Evolutionary conservation across 2,888 invertebrate genomes (phyloP).

Genomic region (Tillus elongatus): DNA sequence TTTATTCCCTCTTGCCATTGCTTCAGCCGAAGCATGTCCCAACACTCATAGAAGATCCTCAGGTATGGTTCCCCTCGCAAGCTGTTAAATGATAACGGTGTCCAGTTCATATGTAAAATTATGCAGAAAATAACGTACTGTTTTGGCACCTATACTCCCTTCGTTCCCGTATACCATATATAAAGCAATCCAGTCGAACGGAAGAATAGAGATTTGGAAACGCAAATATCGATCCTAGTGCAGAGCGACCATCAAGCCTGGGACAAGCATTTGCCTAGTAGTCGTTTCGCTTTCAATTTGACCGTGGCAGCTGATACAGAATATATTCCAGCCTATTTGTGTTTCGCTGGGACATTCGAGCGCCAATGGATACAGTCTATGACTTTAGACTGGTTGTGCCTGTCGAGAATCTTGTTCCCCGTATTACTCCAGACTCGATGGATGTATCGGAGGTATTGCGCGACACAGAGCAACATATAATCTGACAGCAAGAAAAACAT

Average conservation of each 20-base stretch:
- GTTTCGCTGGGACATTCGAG: constrained; percentile 29
- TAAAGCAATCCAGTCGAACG: constrained; percentile 20
- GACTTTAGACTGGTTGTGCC: constrained; percentile 23
- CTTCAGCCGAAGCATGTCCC: too few relatives aligned
- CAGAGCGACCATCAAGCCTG: constrained; percentile 27
- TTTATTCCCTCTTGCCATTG: too few relatives aligned
- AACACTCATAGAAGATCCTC: too few relatives aligned
- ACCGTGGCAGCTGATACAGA: constrained; percentile 25
- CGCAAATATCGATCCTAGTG: too few relatives aligned
- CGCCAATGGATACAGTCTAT: too few relatives aligned
- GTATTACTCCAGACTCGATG: too few relatives aligned
- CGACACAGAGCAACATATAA: too few relatives aligned
- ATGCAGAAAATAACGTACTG: too few relatives aligned
- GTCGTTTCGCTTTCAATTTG: constrained; percentile 37
- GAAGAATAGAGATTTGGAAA: constrained; percentile 29
- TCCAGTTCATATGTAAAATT: constrained; percentile 28
- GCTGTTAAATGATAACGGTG: constrained; percentile 33
- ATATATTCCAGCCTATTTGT: constrained; percentile 30
- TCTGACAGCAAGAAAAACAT: too few relatives aligned
- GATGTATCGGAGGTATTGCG: too few relatives aligned
- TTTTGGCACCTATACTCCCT: constrained; percentile 24
- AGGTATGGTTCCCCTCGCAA: too few relatives aligned
- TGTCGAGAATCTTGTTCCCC: constrained; percentile 27
- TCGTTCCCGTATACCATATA: constrained; percentile 25
- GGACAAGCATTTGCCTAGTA: constrained; percentile 29